Evolutionary conservation across 2,888 invertebrate species (phyloP).

Genomic region (Galerucella calmariensis): DNA sequence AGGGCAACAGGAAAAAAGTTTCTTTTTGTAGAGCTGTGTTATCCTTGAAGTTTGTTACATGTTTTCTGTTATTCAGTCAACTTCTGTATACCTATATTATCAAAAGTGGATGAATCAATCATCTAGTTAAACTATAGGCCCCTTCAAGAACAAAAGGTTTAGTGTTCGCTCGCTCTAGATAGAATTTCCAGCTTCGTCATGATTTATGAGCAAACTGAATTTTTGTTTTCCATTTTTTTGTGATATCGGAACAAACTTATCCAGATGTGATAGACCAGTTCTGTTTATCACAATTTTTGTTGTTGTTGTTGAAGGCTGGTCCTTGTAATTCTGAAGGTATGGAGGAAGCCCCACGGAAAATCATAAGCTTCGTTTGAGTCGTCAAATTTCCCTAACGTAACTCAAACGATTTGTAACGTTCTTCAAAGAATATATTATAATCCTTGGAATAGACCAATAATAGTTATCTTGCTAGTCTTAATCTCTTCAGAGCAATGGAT

Average conservation of each 20-base stretch:
- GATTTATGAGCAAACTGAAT: conserved; percentile 25
- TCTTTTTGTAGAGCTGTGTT: too few relatives aligned
- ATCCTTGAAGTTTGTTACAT: not conserved
- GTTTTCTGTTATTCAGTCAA: not conserved
- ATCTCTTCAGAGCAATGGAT: too few relatives aligned
- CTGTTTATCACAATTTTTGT: not conserved
- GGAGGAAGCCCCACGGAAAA: too few relatives aligned
- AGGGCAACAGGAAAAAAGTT: too few relatives aligned
- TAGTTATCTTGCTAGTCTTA: too few relatives aligned
- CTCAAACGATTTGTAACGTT: too few relatives aligned
- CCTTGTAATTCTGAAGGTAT: too few relatives aligned
- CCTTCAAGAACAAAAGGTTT: conserved; percentile 26
- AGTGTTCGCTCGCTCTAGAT: conserved; percentile 14
- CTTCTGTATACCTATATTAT: not conserved
- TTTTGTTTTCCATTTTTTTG: conserved; percentile 16
- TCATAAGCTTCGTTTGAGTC: too few relatives aligned
- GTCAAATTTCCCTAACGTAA: too few relatives aligned
- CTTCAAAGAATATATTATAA: too few relatives aligned
- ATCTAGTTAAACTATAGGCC: conserved; percentile 19
- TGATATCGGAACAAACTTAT: not conserved
- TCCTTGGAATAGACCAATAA: too few relatives aligned
- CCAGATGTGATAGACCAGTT: not conserved
- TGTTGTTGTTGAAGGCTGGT: not conserved
- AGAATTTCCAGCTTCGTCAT: conserved; percentile 16
- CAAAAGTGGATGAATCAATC: conserved; percentile 24